phyloP scores from a whole-genome alignment of 2,888 invertebrate species.

The Mythimna ferrago region DNA sequence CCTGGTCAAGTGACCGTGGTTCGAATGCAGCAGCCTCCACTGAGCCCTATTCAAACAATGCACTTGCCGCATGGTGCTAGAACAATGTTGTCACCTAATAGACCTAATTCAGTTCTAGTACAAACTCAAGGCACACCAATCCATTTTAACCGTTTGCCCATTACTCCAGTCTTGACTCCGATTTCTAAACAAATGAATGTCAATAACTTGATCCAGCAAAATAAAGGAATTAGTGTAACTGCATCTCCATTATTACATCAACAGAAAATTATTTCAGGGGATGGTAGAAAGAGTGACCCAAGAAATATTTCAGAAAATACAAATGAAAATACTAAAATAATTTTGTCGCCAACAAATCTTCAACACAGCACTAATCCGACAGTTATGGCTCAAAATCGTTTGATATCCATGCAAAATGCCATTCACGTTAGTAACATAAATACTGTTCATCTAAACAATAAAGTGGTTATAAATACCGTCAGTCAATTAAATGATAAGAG shows the following conservation, averaged over 20 bases:
- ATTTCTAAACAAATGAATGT: conserved; percentile 90
- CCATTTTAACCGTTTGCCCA: conserved; percentile 90
- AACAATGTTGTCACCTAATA: conserved; percentile 85
- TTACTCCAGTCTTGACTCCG: conserved; percentile 90
- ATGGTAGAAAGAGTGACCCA: conserved; percentile 78
- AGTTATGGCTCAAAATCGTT: conserved; percentile 86
- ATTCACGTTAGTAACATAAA: conserved; percentile 81
- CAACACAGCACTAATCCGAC: conserved; percentile 82
- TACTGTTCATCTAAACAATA: conserved; percentile 80
- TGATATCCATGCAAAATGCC: conserved; percentile 86
- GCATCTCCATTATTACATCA: conserved; percentile 77
- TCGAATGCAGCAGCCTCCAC: conserved; percentile 88
- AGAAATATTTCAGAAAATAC: conserved; percentile 73
- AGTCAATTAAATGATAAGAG: conserved; percentile 80
- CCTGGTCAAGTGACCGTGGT: conserved; percentile 88
- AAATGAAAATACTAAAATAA: conserved; percentile 82
- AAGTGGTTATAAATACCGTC: conserved; percentile 82
- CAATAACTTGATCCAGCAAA: conserved; percentile 84
- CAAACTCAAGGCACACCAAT: conserved; percentile 86
- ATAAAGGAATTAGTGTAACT: conserved; percentile 75
- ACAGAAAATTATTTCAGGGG: conserved; percentile 82
- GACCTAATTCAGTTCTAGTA: conserved; percentile 86
- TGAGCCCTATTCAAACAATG: conserved; percentile 86
- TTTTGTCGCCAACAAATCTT: conserved; percentile 82
- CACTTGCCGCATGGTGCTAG: conserved; percentile 83